Percentiles rank a stretch among this genome's conserved stretches.
These are phyloP conservation scores for Euglossa dilemma DNA, from an alignment of 1,140 invertebrate species.

Conservation along the genomic window DNA sequence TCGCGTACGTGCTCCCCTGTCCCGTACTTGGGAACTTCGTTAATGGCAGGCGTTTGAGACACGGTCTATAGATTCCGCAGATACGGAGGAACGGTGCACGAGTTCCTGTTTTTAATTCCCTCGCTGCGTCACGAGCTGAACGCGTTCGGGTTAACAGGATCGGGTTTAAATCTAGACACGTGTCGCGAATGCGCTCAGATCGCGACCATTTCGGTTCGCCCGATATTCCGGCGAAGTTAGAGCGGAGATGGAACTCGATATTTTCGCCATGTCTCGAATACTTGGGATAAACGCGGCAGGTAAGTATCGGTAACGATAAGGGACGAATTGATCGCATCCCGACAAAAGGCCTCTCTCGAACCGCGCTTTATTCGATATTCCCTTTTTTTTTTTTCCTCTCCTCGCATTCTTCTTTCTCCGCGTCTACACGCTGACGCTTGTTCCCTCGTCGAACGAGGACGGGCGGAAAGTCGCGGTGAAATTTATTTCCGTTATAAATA, in stretches of 20 bases:
- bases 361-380: not conserved
- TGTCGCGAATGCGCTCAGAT: not conserved
- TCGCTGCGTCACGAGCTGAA: not conserved
- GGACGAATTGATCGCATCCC: not conserved
- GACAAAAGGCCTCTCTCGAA: not conserved
- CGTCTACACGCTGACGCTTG: not conserved
- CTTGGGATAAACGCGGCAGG: too few species aligned
- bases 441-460: conserved; percentile 5
- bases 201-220: too few species aligned
- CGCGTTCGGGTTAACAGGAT: not conserved
- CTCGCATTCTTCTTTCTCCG: conserved; percentile 13
- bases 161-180: not conserved
- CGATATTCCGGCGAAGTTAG: too few species aligned
- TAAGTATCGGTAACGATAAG: not conserved
- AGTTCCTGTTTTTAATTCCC: not conserved
- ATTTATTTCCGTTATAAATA: conserved; percentile 58
- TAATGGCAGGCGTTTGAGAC: not conserved
- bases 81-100: not conserved
- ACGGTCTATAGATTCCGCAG: not conserved
- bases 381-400: not conserved
- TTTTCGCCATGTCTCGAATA: too few species aligned
- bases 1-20: not conserved
- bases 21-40: not conserved
- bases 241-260: too few species aligned
- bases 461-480: conserved; percentile 22